Base-by-base conservation (phyloP, 1,140 invertebrate species). In the Rhizoglyphus robini region DNA sequence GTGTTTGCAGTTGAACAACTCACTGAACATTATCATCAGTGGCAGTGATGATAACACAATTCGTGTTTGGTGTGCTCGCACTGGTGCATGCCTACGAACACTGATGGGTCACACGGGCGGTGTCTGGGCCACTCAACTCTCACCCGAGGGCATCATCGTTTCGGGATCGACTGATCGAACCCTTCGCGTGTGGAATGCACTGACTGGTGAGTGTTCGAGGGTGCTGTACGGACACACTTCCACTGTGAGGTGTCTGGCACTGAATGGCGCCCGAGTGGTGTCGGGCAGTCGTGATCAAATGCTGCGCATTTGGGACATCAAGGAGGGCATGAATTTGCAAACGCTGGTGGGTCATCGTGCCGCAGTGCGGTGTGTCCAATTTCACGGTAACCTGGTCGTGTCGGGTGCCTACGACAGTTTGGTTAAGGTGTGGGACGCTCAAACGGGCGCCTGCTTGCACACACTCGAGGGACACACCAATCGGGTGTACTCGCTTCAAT, bases 1-100 rank as follows among this genome's bases (percentile, higher is more conserved):
- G 0, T 99, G 96, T 75, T 80, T 99, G 1, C 93, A 99, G 75
- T 96, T 98, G 76, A 92, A 87, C 69, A 92, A 90, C 5, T 93
- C 90, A 75, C 81, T 88, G 47, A 68, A 68, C 31, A 5, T 65
- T 5, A 94, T 99, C 70, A 90, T 99, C 18, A 96, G 91, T 73
- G 95, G 95, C 8, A 97, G 93, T 8, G 96, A 99, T 78, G 96
- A 99, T 74, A 96, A 96, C 75, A 99, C 95, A 0, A 81, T 99
- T 0, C 97, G 96, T 82, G 91, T 99, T n/a, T 99, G 96, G 95
- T 95, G 90, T 3, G 91, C 89, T 0, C 83, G 86, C 20, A 92
- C 88, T 27, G 94, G 93, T 47, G 71, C 93, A 87, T 97, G 94
- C 74, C 77, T 96, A 57, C 83, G 88, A 64, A 96, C 90, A 1